Evolutionary conservation across 2,888 invertebrate species (phyloP), one percentile per base, ranked within the genome.

Genomic region (Philereme transversata): DNA sequence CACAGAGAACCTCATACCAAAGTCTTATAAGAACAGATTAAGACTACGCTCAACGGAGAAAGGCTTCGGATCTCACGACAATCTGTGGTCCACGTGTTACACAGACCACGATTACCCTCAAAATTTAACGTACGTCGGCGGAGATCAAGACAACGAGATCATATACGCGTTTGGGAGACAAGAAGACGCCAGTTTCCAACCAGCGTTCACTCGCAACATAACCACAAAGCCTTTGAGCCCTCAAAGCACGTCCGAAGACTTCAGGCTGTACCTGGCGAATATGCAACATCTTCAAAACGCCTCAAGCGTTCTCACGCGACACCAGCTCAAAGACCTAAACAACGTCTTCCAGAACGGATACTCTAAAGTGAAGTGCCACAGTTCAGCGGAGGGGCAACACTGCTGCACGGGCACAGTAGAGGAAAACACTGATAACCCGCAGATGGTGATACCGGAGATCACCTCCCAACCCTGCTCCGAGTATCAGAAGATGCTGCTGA

Each of bases 211-310:
- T 4, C 81, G 94, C 73, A 93, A 94, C 78, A 92, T 95, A 10
- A 94, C 94, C 0, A 94, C 95, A 0, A 95, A 95, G 64, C 93
- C 95, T 0, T 74, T 96, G 0, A 95, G 95, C 43, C 94, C 94
- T 0, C 94, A 94, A 68, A 94, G 93, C 34, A 94, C 94, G 0
- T 94, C 94, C 0, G 95, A 95, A 77, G 96, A 96, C 74, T 96
- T 96, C 67, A 93, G 95, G 73, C 82, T 95, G 61, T 96, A 96
- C 77, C 82, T 96, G 66, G 95, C 95, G 33, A 95, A 95, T 74
- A 94, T 96, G 82, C 95, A 96, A 73, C 95, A 95, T 78, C 77
- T 96, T 5, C 95, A 96, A 70, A 96, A 95, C 66, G 95, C 95
- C 0, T 94, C 95, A 0, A 95, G 95, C 70, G 88, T 95, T 0